Base-by-base conservation (phyloP, 2,797 vertebrate species). In the Alectoris magna region DNA sequence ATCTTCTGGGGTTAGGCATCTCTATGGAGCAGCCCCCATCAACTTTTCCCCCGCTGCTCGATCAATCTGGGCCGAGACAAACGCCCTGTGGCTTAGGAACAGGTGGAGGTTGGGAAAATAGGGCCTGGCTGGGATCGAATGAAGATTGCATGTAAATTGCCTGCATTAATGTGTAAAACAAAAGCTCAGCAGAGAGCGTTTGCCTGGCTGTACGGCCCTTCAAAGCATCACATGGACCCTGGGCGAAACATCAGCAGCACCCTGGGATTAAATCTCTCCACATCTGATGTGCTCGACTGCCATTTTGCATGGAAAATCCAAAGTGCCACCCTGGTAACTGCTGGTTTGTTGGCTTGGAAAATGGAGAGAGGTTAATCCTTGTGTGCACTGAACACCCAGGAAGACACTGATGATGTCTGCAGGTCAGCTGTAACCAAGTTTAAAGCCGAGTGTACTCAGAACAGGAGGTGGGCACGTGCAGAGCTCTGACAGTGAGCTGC, bases 41-140 rank as follows among this genome's bases (percentile, higher is more conserved):
- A 83, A n/a, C 55, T 73, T 87, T 92, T 5, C 67, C 46, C 76
- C 31, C 34, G 11, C 73, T 55, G 72, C 38, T 91, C 73, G 26
- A 73, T 96, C 87, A 89, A 7, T 94, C 63, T 15, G 9, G 58
- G 1, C 15, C 2, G 77, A 91, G 81, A 94, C 69, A 70, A 91
- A 87, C 84, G 60, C 56, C 39, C 70, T 5, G 14, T 89, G 91
- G 59, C n/a, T 71, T 67, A 14, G 82, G 63, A 88, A 88, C 91
- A 95, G 95, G 95, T 96, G 94, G 90, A 87, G 79, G n/a, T 75
- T 93, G 90, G 78, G 91, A 87, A 95, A 95, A 90, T 14, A 79
- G 71, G 85, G 71, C 77, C 58, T 74, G 87, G 64, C 77, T 70
- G 31, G 79, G 64, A 24, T 3, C 0, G 14, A 67, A 88, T 84